Conservation (phyloP, 2,888 invertebrate genomes). For the Acleris emargana region DNA sequence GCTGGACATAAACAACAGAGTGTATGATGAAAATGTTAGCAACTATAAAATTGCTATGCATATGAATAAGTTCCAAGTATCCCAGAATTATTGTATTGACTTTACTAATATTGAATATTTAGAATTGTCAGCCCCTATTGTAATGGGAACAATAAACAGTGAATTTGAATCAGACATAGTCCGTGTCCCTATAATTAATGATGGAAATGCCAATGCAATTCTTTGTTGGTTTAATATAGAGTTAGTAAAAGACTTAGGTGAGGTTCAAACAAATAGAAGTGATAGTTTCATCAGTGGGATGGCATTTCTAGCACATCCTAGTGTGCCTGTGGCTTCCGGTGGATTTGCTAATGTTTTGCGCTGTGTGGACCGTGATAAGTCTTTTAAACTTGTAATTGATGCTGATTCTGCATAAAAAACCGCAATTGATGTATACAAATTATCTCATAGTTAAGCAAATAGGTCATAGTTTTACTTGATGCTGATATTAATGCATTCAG, state of each 20-base stretch:
- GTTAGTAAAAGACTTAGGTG: constrained; percentile 61
- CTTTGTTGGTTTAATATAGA: constrained; percentile 83
- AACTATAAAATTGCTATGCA: constrained; percentile 79
- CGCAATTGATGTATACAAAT: too few species aligned
- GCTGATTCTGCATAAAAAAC: constrained; percentile 35
- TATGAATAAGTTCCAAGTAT: constrained; percentile 85
- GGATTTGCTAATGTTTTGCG: constrained; percentile 57
- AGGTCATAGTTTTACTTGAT: too few species aligned
- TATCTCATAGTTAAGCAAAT: too few species aligned
- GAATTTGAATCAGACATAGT: constrained; percentile 47
- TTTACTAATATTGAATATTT: constrained; percentile 67
- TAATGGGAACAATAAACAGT: constrained; percentile 52
- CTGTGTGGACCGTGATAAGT: constrained; percentile 61
- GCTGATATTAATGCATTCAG: too few species aligned
- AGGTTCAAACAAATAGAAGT: constrained; percentile 69
- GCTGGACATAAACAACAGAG: constrained; percentile 82
- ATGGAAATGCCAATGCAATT: constrained; percentile 76
- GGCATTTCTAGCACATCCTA: constrained; percentile 71
- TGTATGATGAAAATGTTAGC: constrained; percentile 82
- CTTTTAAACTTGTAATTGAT: constrained; percentile 62
- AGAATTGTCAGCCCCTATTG: constrained; percentile 61
- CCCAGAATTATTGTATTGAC: constrained; percentile 81
- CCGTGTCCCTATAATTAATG: constrained; percentile 55
- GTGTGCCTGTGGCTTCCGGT: constrained; percentile 53
- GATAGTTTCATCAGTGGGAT: constrained; percentile 74